phyloP scores from a whole-genome alignment of 2,888 invertebrate species.

The Temnothorax ravouxi region DNA sequence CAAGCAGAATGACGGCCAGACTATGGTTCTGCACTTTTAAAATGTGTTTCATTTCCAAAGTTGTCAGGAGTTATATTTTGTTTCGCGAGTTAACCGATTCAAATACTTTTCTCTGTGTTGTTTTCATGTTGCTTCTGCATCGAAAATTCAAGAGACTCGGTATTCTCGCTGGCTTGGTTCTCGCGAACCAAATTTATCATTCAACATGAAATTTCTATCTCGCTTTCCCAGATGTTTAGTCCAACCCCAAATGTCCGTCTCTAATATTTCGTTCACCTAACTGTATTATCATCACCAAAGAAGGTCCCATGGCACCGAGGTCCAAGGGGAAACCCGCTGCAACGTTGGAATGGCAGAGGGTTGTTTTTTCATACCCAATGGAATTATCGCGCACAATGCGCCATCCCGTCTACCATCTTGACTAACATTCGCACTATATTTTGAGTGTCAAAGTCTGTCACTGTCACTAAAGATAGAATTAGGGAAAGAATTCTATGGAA shows the following conservation, averaged over 20 bases:
- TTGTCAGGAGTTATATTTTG: slow-evolving; percentile 12
- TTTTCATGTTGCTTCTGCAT: slow-evolving; percentile 13
- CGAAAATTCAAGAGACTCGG: slow-evolving; percentile 26
- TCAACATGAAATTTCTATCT: background rate
- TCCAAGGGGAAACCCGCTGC: slow-evolving; percentile 15
- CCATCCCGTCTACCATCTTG: slow-evolving; percentile 39
- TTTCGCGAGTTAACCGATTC: background rate
- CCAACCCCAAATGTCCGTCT: background rate
- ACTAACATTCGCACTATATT: slow-evolving; percentile 17
- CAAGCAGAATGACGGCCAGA: background rate
- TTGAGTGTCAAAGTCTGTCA: background rate
- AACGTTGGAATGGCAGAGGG: slow-evolving; percentile 50
- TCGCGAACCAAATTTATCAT: slow-evolving; percentile 23
- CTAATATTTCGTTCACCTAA: slow-evolving; percentile 52
- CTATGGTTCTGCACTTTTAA: background rate
- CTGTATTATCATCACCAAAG: slow-evolving; percentile 52
- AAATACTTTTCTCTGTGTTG: background rate
- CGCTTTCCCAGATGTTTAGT: slow-evolving; percentile 22
- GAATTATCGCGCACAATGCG: slow-evolving; percentile 70
- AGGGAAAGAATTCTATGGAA: slow-evolving; percentile 38
- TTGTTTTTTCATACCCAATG: slow-evolving; percentile 70
- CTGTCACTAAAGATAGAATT: slow-evolving; percentile 46
- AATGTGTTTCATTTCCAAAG: slow-evolving; percentile 11
- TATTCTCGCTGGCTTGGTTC: background rate
- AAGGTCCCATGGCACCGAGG: background rate